A percentile compares a stretch with the other conserved stretches of the same genome.
phyloP scores from a whole-genome alignment of 2,888 invertebrate species.

The Sisyra terminalis region DNA sequence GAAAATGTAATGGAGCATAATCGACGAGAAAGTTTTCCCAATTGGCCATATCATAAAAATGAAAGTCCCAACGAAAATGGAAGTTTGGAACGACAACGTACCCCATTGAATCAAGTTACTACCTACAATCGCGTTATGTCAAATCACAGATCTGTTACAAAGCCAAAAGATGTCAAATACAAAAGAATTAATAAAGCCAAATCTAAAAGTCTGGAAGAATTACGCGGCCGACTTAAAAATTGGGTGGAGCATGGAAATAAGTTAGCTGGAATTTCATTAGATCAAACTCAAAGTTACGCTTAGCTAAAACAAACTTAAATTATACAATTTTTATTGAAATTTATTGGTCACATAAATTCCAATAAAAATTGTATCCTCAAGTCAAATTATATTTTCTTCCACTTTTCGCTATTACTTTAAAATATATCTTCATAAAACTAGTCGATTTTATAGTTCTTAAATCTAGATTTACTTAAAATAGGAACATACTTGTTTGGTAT shows the following conservation, averaged over 20 bases:
- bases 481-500: too few species aligned
- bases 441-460: too few species aligned
- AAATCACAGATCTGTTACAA: conserved; percentile 76
- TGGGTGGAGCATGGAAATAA: conserved; percentile 71
- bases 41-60: conserved; percentile 16
- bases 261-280: conserved; percentile 45
- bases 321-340: too few species aligned
- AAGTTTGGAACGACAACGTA: conserved; percentile 21
- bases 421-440: too few species aligned
- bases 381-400: too few species aligned
- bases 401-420: too few species aligned
- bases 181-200: conserved; percentile 82
- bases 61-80: conserved; percentile 23
- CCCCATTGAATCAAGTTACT: conserved; percentile 37
- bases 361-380: too few species aligned
- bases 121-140: conserved; percentile 79
- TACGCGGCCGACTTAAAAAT: conserved; percentile 66
- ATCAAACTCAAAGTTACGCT: conserved; percentile 37
- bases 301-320: conserved; percentile 12
- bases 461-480: too few species aligned
- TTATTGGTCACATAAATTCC: too few species aligned
- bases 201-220: conserved; percentile 72
- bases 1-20: conserved; percentile 12
- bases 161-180: conserved; percentile 82
- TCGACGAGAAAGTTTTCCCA: conserved; percentile 17